phyloP scores from a whole-genome alignment of 2,888 invertebrate species.

The Scaptodrosophila latifasciaeformis region DNA sequence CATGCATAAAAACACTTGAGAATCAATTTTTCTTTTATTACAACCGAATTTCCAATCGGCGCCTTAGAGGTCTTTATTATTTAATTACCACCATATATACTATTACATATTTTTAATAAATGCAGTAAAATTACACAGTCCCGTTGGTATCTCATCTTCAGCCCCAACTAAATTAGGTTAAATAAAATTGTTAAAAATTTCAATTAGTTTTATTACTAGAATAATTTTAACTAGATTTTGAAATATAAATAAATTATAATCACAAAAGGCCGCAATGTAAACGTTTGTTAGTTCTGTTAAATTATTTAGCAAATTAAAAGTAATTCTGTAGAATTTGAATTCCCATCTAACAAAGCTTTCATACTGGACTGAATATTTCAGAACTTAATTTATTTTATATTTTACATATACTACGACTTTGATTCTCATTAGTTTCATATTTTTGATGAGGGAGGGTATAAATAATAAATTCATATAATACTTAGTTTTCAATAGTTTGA shows the following conservation, averaged over 20 bases:
- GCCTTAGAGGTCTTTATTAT: no score
- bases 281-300: constrained; percentile 32
- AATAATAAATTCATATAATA: no score
- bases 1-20: no score
- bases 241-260: constrained; percentile 37
- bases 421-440: constrained; percentile 12
- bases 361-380: not conserved
- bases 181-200: not conserved
- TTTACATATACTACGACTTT: constrained; percentile 21
- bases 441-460: not conserved
- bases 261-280: constrained; percentile 53
- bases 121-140: not conserved
- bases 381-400: constrained; percentile 12
- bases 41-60: no score
- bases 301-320: constrained; percentile 7
- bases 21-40: no score
- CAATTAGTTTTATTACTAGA: constrained; percentile 7
- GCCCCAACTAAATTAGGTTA: not conserved
- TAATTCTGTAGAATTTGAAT: no score
- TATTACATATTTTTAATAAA: not conserved
- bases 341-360: no score
- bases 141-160: not conserved
- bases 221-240: constrained; percentile 58
- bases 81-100: no score
- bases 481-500: not conserved